Conservation (phyloP, 2,797 vertebrate genomes). For the Dryobates pubescens region DNA sequence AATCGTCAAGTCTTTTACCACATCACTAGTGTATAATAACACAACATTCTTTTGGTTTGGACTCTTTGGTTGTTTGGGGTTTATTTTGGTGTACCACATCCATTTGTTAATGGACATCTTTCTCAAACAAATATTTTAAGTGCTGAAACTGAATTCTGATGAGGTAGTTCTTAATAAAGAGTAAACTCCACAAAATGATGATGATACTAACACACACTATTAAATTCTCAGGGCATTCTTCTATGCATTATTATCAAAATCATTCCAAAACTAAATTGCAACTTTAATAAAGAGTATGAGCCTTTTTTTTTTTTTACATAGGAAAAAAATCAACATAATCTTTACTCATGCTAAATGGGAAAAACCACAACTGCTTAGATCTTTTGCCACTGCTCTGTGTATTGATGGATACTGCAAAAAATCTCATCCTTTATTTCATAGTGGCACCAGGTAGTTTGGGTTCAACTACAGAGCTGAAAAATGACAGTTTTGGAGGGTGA, state of each 20-base stretch:
- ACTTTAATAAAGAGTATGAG: not conserved
- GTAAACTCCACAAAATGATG: not conserved
- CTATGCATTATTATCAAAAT: not conserved
- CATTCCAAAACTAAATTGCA: not conserved
- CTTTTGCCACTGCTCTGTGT: not conserved
- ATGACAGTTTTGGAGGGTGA: not conserved
- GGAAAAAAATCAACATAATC: not conserved
- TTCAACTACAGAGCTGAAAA: not conserved
- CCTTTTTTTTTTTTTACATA: not conserved
- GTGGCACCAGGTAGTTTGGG: not conserved
- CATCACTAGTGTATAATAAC: constrained; percentile 53
- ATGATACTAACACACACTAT: not conserved
- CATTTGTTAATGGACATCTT: not conserved
- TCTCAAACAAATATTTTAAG: not conserved
- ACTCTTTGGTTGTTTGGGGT: not conserved
- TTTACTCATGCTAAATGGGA: not conserved
- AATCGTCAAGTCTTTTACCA: too few species aligned
- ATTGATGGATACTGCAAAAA: not conserved
- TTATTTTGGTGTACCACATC: not conserved
- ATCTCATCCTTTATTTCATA: not conserved
- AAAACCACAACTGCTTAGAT: not conserved
- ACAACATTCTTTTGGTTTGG: not conserved
- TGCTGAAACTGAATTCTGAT: not conserved
- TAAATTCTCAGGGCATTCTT: not conserved
- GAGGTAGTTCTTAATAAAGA: not conserved